A percentile compares a stretch with the other conserved stretches of the same genome.
phyloP scores from a whole-genome alignment of 2,113 vertebrate genomes.

The Phrynosoma blainvillii region DNA sequence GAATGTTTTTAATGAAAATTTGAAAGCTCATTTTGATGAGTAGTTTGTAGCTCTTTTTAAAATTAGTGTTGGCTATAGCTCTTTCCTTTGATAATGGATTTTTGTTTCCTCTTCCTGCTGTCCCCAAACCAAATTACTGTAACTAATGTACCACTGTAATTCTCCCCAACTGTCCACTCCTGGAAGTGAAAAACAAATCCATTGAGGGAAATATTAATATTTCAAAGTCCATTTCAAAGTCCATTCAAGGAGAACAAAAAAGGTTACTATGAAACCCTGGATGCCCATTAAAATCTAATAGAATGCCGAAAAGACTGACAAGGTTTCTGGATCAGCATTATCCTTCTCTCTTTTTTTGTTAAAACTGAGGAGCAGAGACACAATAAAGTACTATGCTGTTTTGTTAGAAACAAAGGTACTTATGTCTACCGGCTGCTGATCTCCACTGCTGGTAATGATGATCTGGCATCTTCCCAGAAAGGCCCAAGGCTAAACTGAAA shows the following conservation, averaged over 20 bases:
- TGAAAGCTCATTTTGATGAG: slow-evolving; percentile 58
- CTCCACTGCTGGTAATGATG: slow-evolving; percentile 36
- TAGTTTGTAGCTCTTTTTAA: slow-evolving; percentile 47
- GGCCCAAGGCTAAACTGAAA: background rate
- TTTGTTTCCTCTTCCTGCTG: slow-evolving; percentile 67
- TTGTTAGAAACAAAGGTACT: slow-evolving; percentile 40
- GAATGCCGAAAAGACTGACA: slow-evolving; percentile 58
- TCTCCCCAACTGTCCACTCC: slow-evolving; percentile 61
- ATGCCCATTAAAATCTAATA: slow-evolving; percentile 55
- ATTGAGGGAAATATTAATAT: slow-evolving; percentile 73
- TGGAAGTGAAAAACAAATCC: slow-evolving; percentile 66
- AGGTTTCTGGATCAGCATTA: slow-evolving; percentile 45
- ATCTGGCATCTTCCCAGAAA: slow-evolving; percentile 10
- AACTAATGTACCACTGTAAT: slow-evolving; percentile 67
- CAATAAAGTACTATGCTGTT: slow-evolving; percentile 27
- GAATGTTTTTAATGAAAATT: slow-evolving; percentile 48
- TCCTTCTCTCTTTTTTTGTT: slow-evolving; percentile 23
- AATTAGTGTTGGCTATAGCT: slow-evolving; percentile 64
- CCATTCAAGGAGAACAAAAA: slow-evolving; percentile 46
- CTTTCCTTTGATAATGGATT: slow-evolving; percentile 68
- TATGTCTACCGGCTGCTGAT: slow-evolving; percentile 22
- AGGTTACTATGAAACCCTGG: slow-evolving; percentile 47
- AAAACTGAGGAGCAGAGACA: slow-evolving; percentile 32
- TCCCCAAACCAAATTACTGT: slow-evolving; percentile 69
- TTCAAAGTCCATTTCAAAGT: slow-evolving; percentile 68